Evolutionary conservation across 1,140 invertebrate genomes (phyloP).

Genomic region (Drosophila subobscura): DNA sequence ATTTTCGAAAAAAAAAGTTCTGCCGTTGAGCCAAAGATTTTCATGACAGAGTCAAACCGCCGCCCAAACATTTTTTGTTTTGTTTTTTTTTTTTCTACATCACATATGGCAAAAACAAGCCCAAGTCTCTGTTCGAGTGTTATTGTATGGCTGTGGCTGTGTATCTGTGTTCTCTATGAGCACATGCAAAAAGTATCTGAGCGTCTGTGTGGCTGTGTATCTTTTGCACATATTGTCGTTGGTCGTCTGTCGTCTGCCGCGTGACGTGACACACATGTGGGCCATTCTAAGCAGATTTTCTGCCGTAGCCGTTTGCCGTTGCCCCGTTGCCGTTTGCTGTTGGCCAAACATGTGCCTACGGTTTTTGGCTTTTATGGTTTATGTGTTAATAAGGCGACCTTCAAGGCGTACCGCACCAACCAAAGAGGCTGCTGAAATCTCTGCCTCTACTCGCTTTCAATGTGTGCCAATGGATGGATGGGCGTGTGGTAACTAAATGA

Average conservation of each 20-base stretch:
- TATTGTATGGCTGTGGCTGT: constrained; percentile 9
- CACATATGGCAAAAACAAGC: constrained; percentile 80
- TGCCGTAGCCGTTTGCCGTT: constrained; percentile 15
- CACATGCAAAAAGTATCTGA: constrained; percentile 67
- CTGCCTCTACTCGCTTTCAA: constrained; percentile 23
- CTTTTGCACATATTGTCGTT: constrained; percentile 14
- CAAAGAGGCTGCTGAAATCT: constrained; percentile 53
- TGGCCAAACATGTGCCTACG: constrained; percentile 78
- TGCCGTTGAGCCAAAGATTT: constrained; percentile 64
- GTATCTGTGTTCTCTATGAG: constrained; percentile 52
- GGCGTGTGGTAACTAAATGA: constrained; percentile 43
- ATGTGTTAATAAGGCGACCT: constrained; percentile 80
- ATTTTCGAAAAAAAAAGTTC: constrained; percentile 53
- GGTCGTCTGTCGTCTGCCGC: constrained; percentile 63
- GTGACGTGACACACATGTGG: constrained; percentile 80
- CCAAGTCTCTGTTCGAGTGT: constrained; percentile 42
- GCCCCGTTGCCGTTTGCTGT: constrained; percentile 40
- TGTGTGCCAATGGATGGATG: constrained; percentile 41
- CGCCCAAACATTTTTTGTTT: constrained; percentile 73
- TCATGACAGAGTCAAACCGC: constrained; percentile 49
- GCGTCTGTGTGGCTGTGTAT: constrained; percentile 16
- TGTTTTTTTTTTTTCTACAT: constrained; percentile 23
- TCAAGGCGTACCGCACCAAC: constrained; percentile 28
- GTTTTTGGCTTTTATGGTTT: constrained; percentile 77
- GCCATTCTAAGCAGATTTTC: constrained; percentile 72